Evolutionary conservation across 2,113 vertebrate species (phyloP).

Genomic region (Crotophaga sulcirostris): DNA sequence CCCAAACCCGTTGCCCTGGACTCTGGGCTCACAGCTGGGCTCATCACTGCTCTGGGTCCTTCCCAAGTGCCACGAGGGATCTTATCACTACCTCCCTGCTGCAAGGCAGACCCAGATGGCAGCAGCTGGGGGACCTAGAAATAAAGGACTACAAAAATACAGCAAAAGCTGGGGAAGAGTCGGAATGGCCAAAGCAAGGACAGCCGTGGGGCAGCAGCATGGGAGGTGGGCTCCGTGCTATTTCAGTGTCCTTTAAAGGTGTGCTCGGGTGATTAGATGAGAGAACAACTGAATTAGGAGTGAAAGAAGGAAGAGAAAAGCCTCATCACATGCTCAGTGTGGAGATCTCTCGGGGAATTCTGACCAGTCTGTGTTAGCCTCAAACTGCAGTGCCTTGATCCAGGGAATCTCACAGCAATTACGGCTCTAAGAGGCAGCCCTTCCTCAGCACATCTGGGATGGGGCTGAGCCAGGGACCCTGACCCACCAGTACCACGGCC

Average conservation of each 20-base stretch:
- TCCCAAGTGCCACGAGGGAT: background rate
- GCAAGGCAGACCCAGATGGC: background rate
- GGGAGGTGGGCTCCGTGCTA: background rate
- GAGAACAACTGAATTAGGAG: background rate
- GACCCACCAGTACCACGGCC: accelerated
- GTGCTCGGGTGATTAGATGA: background rate
- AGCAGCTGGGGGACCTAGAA: background rate
- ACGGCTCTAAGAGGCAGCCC: background rate
- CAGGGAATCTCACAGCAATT: background rate
- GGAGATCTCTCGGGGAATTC: background rate
- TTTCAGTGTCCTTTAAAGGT: background rate
- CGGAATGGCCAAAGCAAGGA: background rate
- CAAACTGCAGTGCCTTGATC: background rate
- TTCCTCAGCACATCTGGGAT: background rate
- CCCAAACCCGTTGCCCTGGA: background rate
- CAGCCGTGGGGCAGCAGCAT: background rate
- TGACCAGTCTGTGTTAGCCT: accelerated
- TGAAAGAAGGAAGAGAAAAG: background rate
- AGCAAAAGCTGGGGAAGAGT: background rate
- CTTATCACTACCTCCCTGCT: background rate
- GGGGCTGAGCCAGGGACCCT: background rate
- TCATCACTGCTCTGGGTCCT: background rate
- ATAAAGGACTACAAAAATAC: background rate
- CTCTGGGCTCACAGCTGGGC: background rate
- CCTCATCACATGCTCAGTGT: accelerated